Conservation (phyloP, 2,113 vertebrate species). For the Muntiacus reevesi region DNA sequence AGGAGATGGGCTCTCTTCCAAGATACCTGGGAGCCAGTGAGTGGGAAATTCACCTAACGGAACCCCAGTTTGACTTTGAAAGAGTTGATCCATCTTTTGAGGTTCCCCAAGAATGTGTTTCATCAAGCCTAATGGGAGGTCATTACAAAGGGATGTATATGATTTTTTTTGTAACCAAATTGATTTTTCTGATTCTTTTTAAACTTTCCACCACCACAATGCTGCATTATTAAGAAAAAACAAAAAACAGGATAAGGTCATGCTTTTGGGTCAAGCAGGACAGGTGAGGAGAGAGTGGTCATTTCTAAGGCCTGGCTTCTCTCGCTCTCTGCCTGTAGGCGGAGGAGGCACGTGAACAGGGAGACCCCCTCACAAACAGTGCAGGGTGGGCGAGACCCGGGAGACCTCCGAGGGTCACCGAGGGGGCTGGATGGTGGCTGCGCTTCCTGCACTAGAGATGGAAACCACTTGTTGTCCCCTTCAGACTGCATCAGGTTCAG, state of each 20-base stretch:
- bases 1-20: not conserved
- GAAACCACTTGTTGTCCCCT: not conserved
- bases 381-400: not conserved
- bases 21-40: not conserved
- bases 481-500: not conserved
- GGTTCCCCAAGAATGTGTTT: not conserved
- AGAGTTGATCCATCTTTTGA: not conserved
- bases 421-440: too few relatives aligned
- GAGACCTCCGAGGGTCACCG: accelerated
- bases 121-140: not conserved
- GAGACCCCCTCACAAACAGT: accelerated
- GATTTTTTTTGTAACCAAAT: not conserved
- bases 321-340: not conserved
- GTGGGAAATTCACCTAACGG: not conserved
- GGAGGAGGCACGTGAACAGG: not conserved
- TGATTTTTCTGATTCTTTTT: not conserved
- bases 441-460: not conserved
- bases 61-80: not conserved
- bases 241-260: not conserved
- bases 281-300: not conserved
- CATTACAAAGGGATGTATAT: not conserved
- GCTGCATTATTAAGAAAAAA: not conserved
- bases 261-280: not conserved
- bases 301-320: not conserved
- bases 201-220: not conserved